A percentile compares a stretch with the other conserved stretches of the same genome.
phyloP scores from a whole-genome alignment of 2,113 vertebrate genomes.

The Halcyon malimbica region DNA sequence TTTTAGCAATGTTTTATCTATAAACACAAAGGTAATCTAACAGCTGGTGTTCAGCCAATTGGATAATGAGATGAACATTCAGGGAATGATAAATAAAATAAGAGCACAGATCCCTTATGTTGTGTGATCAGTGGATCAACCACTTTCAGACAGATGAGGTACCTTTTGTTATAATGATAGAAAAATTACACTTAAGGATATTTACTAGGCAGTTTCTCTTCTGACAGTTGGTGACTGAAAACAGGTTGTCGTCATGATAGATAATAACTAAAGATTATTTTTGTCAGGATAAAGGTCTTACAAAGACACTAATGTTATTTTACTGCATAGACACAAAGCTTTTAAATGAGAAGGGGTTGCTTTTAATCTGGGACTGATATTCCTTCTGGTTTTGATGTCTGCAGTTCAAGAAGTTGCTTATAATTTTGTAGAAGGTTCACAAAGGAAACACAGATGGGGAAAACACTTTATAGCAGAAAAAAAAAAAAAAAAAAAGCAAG shows the following conservation, averaged over 20 bases:
- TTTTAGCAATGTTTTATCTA: neutral
- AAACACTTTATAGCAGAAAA: neutral
- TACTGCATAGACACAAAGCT: neutral
- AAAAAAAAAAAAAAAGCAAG: neutral
- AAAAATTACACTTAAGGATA: neutral
- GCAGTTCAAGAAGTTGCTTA: neutral
- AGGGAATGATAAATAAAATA: neutral
- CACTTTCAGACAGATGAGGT: accelerated
- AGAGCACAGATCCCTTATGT: neutral
- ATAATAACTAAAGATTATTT: neutral
- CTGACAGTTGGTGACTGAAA: neutral
- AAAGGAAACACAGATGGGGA: neutral
- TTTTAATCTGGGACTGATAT: neutral
- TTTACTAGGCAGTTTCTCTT: neutral
- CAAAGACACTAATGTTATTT: neutral
- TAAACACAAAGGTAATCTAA: neutral
- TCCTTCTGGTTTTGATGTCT: neutral
- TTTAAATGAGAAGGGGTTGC: neutral
- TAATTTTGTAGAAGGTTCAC: neutral
- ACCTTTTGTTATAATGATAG: neutral
- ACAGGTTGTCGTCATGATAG: neutral
- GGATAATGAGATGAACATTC: neutral
- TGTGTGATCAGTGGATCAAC: neutral
- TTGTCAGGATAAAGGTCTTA: neutral
- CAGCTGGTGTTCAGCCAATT: neutral